Percentiles rank a stretch among this genome's conserved stretches.
phyloP scores from a whole-genome alignment of 2,113 vertebrate species.

The Spea multiplicata region DNA sequence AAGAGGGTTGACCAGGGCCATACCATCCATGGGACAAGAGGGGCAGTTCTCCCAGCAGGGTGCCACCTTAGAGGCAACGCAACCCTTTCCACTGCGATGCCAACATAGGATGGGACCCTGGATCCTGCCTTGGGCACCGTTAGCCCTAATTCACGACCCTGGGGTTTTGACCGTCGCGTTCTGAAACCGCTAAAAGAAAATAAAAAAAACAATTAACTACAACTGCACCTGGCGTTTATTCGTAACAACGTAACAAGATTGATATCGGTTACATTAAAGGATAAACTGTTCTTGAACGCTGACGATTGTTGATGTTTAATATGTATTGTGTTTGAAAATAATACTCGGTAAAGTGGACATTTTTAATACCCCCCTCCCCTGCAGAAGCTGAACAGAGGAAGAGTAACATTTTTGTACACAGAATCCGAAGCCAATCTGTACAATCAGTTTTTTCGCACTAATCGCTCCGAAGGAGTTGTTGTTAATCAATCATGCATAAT shows the following conservation, averaged over 20 bases:
- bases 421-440: neutral
- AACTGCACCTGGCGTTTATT: slow-evolving; percentile 35
- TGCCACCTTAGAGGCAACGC: too few relatives aligned
- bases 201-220: slow-evolving; percentile 9
- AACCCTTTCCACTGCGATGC: too few relatives aligned
- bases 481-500: too few relatives aligned
- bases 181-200: slow-evolving; percentile 11
- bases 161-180: neutral
- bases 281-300: slow-evolving; percentile 41
- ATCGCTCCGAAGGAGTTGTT: neutral
- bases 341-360: slow-evolving; percentile 26
- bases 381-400: neutral
- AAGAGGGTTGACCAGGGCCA: too few relatives aligned
- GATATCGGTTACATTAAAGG: slow-evolving; percentile 44
- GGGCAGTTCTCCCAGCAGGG: too few relatives aligned
- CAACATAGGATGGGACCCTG: too few relatives aligned
- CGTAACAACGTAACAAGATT: slow-evolving; percentile 32
- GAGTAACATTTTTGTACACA: neutral
- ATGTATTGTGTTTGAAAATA: slow-evolving; percentile 27
- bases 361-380: slow-evolving; percentile 21
- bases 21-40: too few relatives aligned
- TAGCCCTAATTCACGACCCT: too few relatives aligned
- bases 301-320: slow-evolving; percentile 35
- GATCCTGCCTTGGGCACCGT: too few relatives aligned
- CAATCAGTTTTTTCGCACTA: neutral